Base-by-base conservation (phyloP, 1,140 invertebrate genomes). In the Luehdorfia chinensis region DNA sequence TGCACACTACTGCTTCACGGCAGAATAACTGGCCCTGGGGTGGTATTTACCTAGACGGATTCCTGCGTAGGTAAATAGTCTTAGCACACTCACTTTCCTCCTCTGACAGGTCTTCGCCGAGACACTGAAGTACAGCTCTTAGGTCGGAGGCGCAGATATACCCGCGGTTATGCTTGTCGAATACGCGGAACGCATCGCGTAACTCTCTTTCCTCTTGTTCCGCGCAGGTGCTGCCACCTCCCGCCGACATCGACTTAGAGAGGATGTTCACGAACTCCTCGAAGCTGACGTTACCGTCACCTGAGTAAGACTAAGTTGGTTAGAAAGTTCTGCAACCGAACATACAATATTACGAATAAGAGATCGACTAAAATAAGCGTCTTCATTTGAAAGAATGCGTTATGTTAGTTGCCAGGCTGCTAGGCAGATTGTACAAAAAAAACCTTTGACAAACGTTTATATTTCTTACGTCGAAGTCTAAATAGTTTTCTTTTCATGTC, bases 211-310 rank as follows among this genome's bases (percentile, higher is more conserved):
- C 95, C 73, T 97, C 91, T 70, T 94, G 91, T 66, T 94, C 92
- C 15, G 91, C 89, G 0, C 74, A 37, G 83, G 88, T 50, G 84
- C 89, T 47, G 70, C 90, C 72, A 57, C 92, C 89, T 8, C 90
- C 88, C 47, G 90, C 90, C 23, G 90, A 91, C 51, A 91, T 90
- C 69, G 95, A 94, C 74, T 95, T 95, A 51, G 94, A 95, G 28
- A 96, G 93, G 19, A 97, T 96, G 76, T 95, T 94, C 1, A 97
- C 94, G 68, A 97, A 97, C 78, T 97, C 96, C 58, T 97, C 95
- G 64, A 97, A 96, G 66, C 94, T 95, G 27, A 97, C 95, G 43
- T 95, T 96, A 11, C 95, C 95, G 84, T 97, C 95, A 46, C 95
- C 95, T 94, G 56, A 25, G 11, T 6, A n/a, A 33, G n/a, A 2